Conservation (phyloP, 2,888 invertebrate genomes). For the Cantharis flavilabris region DNA sequence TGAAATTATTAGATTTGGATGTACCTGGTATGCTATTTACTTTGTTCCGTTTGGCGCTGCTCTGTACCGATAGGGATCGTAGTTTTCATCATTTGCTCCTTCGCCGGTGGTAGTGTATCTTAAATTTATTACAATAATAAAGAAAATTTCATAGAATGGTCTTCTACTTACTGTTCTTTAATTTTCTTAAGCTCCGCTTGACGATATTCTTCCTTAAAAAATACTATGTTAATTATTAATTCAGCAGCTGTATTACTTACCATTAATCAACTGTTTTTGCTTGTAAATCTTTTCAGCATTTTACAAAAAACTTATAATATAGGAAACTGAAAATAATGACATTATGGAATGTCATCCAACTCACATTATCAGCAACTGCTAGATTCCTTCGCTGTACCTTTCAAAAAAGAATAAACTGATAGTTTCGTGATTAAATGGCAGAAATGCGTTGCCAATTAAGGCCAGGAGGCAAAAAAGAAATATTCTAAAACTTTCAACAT, state of each 20-base stretch:
- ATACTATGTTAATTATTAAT: conserved; percentile 49
- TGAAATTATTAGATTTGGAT: not conserved
- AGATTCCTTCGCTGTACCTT: not conserved
- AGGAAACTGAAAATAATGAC: not conserved
- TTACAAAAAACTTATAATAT: conserved; percentile 67
- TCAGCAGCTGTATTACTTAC: conserved; percentile 61
- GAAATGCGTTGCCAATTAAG: too few relatives aligned
- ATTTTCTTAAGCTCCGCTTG: not conserved
- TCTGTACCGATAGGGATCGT: conserved; percentile 71
- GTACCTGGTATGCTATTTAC: conserved; percentile 58
- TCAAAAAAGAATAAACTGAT: too few relatives aligned
- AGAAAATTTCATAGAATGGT: not conserved
- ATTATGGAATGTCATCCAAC: not conserved
- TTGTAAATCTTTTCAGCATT: conserved; percentile 55
- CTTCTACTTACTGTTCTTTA: not conserved
- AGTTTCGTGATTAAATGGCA: too few relatives aligned
- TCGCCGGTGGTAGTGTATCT: not conserved
- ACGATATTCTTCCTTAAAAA: not conserved
- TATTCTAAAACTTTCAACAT: too few relatives aligned
- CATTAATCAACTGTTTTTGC: conserved; percentile 55
- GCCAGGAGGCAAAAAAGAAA: too few relatives aligned
- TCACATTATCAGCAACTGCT: not conserved
- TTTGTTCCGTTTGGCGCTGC: conserved; percentile 71
- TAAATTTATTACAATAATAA: not conserved
- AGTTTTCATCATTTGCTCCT: conserved; percentile 49